Conservation (phyloP, 2,888 invertebrate genomes). For the Electrophaes corylata region DNA sequence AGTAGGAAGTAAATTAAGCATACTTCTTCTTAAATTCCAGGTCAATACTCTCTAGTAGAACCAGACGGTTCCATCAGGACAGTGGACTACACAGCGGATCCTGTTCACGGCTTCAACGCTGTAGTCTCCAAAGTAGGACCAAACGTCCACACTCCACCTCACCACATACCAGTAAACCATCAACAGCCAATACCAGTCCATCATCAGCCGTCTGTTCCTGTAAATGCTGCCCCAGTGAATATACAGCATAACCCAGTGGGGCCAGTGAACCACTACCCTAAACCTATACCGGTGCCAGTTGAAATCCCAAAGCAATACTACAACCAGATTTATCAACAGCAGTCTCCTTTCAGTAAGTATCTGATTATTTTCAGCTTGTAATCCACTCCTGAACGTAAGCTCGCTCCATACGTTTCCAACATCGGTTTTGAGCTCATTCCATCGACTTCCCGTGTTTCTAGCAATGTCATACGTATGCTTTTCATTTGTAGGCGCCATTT, state of each 20-base stretch:
- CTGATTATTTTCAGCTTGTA: too few relatives aligned
- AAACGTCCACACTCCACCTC: slow-evolving; percentile 62
- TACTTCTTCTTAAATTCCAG: slow-evolving; percentile 55
- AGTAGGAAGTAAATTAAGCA: too few relatives aligned
- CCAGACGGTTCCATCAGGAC: slow-evolving; percentile 81
- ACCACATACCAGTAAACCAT: slow-evolving; percentile 18
- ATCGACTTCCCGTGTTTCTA: too few relatives aligned
- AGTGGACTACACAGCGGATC: slow-evolving; percentile 84
- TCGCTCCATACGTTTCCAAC: too few relatives aligned
- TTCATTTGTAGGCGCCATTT: too few relatives aligned
- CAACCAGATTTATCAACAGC: slow-evolving; percentile 26
- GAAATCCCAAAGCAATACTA: slow-evolving; percentile 57
- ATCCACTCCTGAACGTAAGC: too few relatives aligned
- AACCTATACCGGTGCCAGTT: slow-evolving; percentile 69
- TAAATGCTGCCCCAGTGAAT: slow-evolving; percentile 1
- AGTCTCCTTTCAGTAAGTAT: slow-evolving; percentile 33
- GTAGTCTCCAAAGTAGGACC: slow-evolving; percentile 82
- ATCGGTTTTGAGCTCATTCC: too few relatives aligned
- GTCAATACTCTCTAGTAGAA: slow-evolving; percentile 81
- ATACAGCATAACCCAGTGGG: slow-evolving; percentile 22
- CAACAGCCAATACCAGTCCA: slow-evolving; percentile 22
- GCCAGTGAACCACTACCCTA: slow-evolving; percentile 51
- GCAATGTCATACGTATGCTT: too few relatives aligned
- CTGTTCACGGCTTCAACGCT: slow-evolving; percentile 84
- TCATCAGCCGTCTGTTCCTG: slow-evolving; percentile 9